Evolutionary conservation across 2,113 vertebrate genomes (phyloP).

Genomic region (Nothoprocta perdicaria): DNA sequence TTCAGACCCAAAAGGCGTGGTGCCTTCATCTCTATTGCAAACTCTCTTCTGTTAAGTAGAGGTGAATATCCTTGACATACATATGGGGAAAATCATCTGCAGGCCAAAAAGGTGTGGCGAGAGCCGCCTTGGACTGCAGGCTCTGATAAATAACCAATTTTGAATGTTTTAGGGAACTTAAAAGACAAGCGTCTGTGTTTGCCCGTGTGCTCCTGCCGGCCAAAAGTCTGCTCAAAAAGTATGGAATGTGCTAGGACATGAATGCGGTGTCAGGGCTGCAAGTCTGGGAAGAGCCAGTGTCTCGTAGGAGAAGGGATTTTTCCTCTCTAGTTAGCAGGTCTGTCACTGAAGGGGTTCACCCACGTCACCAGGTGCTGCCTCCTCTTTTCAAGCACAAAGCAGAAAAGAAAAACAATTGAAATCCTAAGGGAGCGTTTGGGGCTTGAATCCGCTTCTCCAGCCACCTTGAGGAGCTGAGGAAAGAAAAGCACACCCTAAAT

Average conservation of each 20-base stretch:
- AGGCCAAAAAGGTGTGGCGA: slow-evolving; percentile 15
- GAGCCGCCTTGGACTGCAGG: not conserved
- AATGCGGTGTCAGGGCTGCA: not conserved
- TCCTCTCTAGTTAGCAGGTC: not conserved
- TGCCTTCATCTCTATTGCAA: not conserved
- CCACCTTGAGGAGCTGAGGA: not conserved
- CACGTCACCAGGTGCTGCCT: fast-evolving
- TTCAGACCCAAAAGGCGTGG: not conserved
- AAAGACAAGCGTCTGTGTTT: not conserved
- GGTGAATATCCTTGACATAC: not conserved
- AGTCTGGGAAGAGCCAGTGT: not conserved
- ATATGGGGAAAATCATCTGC: slow-evolving; percentile 3
- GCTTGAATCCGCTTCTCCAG: not conserved
- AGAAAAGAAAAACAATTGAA: not conserved
- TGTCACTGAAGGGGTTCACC: not conserved
- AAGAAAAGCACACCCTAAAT: not conserved
- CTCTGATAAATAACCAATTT: not conserved
- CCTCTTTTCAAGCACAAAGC: not conserved
- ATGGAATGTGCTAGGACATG: not conserved
- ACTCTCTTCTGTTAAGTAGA: not conserved
- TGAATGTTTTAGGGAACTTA: not conserved
- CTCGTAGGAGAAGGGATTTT: not conserved
- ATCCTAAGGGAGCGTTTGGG: not conserved
- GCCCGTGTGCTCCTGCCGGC: not conserved
- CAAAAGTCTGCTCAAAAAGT: not conserved